Base-by-base conservation (phyloP, 1,140 invertebrate species). In the Diorhabda carinulata region DNA sequence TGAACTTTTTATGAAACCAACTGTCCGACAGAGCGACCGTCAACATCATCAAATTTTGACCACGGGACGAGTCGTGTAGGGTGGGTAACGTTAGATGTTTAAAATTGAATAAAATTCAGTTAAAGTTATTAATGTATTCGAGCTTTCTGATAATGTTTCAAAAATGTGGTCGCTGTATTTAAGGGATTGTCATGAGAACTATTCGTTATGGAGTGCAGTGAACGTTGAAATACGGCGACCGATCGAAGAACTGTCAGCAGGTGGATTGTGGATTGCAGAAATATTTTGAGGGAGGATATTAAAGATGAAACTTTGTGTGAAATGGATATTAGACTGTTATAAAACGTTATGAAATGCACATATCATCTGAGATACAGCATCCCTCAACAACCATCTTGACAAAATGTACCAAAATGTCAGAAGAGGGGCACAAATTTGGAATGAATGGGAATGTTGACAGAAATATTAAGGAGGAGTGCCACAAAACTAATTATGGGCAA, bases 321-420 rank as follows among this genome's bases (percentile, higher is more conserved):
- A 70, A 71, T 66, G 76, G 76, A 65, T 68, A 59, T 57, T 60
- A 61, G 68, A 66, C 68, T 64, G 61, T 47, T 43, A 47, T 67
- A 67, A 66, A 58, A 76, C 72, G 75, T 62, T 79, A 79, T 79
- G 77, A 79, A 70, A 79, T 79, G 78, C 77, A 74, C 78, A 78
- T 77, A 74, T 76, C 77, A 57, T 52, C 47, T 6, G 76, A 79
- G 64, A 64, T 64, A 61, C 73, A 75, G 64, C 61, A 63, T 57
- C 64, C 70, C 65, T 66, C 72, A 68, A 76, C 73, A 66, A 76
- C 70, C 72, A 80, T 77, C 75, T 77, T 78, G 78, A 86, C 86
- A 87, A 86, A 85, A 87, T 87, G 86, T 86, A 82, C 84, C 83
- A 87, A 85, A 85, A 87, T 87, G 86, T 85, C 84, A 85, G 84